Base-by-base conservation (phyloP, 2,797 vertebrate species). In the Columba guinea region DNA sequence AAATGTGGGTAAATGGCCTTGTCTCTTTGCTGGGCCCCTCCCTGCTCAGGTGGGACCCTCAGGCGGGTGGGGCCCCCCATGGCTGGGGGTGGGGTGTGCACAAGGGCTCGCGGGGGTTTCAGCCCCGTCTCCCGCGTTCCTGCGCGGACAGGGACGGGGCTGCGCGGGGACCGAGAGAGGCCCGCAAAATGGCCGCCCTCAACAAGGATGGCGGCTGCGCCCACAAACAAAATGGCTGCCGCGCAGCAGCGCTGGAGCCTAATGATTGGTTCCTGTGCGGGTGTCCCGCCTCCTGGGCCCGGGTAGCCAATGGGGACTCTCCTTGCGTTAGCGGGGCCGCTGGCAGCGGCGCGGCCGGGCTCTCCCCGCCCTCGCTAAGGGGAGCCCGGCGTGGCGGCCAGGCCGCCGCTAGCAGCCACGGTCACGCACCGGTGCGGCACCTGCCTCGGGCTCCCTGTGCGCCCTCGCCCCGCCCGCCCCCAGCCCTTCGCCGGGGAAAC, bases 121-220 rank as follows among this genome's bases (percentile, higher is more conserved):
- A 18, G 13, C 5, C 23, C 15, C 11, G 14, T 11, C 44, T 23
- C 15, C 44, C 15, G 23, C 4, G 9, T 23, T 14, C 37, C 37
- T 26, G n/a, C 26, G 1, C 46, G 34, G 28, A 6, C 27, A 49
- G 12, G 48, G 49, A 13, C 49, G 13, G 12, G 15, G 53, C 21
- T 4, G 32, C 19, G 3, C 7, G 2, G 18, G 5, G 5, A 9
- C 11, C 6, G 12, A 17, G 18, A 8, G 5, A 3, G 2, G 15
- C 30, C 17, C 16, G 14, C 70, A 39, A 92, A 11, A 89, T 89
- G 77, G 73, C 63, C 68, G 59, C 90, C 83, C 77, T 35, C 74
- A 87, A 10, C 59, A 63, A 15, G 26, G 14, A 82, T 82, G 76
- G 87, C 79, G 37, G 44, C 63, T 10, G 70, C 70, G 63, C 80